These are phyloP conservation scores for Mylabris phalerata DNA, from an alignment of 1,140 invertebrate species.

Conservation along the genomic window DNA sequence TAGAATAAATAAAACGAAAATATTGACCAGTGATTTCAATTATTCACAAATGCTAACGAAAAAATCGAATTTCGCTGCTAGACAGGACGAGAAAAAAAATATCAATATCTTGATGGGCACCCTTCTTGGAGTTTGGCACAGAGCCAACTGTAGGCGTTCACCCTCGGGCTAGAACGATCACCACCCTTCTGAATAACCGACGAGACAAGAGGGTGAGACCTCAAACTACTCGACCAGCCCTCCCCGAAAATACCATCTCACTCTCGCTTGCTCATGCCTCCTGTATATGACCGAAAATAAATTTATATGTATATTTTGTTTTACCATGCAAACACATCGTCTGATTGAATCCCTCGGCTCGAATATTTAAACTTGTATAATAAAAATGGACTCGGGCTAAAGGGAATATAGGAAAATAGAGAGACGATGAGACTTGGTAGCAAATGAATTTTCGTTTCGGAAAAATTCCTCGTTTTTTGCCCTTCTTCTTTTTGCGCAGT, in stretches of 20 bases:
- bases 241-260: no score
- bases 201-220: not conserved
- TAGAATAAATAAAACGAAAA: no score
- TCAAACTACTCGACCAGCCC: no score
- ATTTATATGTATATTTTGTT: slow-evolving; percentile 26
- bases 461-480: not conserved
- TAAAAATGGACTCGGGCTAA: not conserved
- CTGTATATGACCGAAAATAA: slow-evolving; percentile 17
- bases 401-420: no score
- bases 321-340: slow-evolving; percentile 20
- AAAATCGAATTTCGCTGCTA: no score
- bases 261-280: not conserved
- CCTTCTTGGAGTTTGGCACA: not conserved
- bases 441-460: not conserved
- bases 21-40: no score
- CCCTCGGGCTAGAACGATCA: not conserved
- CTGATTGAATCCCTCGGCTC: slow-evolving; percentile 16
- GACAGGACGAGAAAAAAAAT: no score
- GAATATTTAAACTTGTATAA: slow-evolving; percentile 5
- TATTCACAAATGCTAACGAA: no score
- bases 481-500: not conserved
- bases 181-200: not conserved
- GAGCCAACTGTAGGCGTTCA: not conserved
- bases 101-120: no score
- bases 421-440: not conserved